phyloP scores from a whole-genome alignment of 2,797 vertebrate species.

The Cynopterus sphinx region DNA sequence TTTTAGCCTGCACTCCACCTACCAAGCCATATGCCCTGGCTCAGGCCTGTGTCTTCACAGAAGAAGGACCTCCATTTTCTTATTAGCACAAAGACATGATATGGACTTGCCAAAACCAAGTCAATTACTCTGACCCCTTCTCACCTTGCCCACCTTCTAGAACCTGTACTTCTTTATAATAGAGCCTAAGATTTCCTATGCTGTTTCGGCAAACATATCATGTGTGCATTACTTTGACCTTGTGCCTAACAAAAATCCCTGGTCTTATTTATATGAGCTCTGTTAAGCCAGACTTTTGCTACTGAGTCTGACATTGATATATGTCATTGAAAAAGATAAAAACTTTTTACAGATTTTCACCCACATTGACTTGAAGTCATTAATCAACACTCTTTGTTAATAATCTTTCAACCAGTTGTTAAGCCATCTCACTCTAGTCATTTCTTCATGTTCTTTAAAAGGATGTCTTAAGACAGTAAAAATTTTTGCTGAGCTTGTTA shows the following conservation, averaged over 20 bases:
- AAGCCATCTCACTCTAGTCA: not conserved
- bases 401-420: not conserved
- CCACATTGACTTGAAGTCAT: not conserved
- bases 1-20: not conserved
- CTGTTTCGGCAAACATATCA: not conserved
- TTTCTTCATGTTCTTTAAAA: not conserved
- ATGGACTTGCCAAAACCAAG: not conserved
- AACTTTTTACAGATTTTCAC: not conserved
- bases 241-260: not conserved
- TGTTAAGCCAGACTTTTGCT: not conserved
- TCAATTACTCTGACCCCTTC: not conserved
- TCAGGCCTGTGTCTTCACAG: not conserved
- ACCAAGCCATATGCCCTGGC: not conserved
- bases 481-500: not conserved
- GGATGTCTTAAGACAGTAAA: not conserved
- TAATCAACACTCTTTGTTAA: not conserved
- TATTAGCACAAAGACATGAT: not conserved
- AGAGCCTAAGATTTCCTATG: not conserved
- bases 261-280: not conserved
- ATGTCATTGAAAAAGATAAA: constrained; percentile 42
- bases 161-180: not conserved
- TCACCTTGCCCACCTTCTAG: not conserved
- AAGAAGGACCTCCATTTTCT: not conserved
- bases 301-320: not conserved
- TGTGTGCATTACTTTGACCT: not conserved